Percentiles rank a stretch among this genome's conserved stretches.
phyloP scores from a whole-genome alignment of 2,113 vertebrate species.

The Acanthisitta chloris region DNA sequence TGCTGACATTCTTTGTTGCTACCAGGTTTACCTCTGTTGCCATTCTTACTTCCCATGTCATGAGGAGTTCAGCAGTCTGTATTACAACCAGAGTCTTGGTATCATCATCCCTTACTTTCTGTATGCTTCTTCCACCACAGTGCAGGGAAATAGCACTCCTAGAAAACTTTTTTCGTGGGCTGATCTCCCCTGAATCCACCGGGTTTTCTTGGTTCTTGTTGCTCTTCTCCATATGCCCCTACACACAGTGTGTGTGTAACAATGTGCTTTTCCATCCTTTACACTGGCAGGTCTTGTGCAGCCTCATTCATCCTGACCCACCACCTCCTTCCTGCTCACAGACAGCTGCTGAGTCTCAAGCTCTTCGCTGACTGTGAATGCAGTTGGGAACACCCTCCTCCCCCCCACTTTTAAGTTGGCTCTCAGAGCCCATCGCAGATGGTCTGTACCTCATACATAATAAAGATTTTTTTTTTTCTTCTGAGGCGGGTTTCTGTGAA shows the following conservation, averaged over 20 bases:
- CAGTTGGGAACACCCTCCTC: not conserved
- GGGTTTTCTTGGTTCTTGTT: not conserved
- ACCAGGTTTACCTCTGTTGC: not conserved
- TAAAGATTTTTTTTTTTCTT: not conserved
- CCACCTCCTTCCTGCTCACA: not conserved
- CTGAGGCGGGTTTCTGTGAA: not conserved
- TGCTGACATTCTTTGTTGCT: not conserved
- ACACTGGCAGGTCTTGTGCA: not conserved
- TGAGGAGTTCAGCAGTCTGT: not conserved
- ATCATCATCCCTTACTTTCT: not conserved
- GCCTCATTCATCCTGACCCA: not conserved
- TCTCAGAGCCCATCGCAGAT: not conserved
- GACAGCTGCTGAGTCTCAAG: not conserved
- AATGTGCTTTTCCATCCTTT: not conserved
- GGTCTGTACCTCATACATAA: constrained; percentile 48
- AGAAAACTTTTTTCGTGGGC: not conserved
- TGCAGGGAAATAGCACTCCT: not conserved
- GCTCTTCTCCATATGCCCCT: not conserved
- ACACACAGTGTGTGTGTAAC: not conserved
- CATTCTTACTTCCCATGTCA: not conserved
- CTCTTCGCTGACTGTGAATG: not conserved
- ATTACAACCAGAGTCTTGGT: not conserved
- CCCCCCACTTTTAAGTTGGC: not conserved
- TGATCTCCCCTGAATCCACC: not conserved
- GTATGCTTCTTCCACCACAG: not conserved